phyloP scores from a whole-genome alignment of 1,140 invertebrate genomes.

The Aphaenogaster rudis region DNA sequence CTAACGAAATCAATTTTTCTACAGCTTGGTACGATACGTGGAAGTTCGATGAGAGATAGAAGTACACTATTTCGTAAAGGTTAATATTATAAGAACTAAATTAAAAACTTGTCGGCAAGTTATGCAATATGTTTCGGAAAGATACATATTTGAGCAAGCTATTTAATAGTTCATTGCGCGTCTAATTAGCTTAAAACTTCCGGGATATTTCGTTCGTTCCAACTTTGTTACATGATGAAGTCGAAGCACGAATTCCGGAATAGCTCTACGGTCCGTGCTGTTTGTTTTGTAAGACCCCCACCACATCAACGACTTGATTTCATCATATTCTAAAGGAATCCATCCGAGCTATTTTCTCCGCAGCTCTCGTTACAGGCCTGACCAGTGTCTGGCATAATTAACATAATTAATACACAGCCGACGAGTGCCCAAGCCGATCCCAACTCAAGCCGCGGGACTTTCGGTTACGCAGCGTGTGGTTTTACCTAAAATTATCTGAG shows the following conservation, averaged over 20 bases:
- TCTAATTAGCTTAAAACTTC: slow-evolving; percentile 11
- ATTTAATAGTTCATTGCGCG: not conserved
- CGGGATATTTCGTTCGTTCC: not conserved
- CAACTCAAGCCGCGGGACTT: slow-evolving; percentile 70
- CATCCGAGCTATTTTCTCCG: slow-evolving; percentile 15
- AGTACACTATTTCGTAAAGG: not conserved
- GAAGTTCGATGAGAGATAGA: not conserved
- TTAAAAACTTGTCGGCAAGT: not conserved
- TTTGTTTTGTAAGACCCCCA: not conserved
- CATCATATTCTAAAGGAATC: slow-evolving; percentile 4
- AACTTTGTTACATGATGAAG: slow-evolving; percentile 12
- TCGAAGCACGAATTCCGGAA: not conserved
- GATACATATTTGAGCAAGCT: not conserved
- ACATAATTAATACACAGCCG: slow-evolving; percentile 76
- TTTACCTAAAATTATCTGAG: slow-evolving; percentile 76
- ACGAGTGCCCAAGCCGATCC: slow-evolving; percentile 79
- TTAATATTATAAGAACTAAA: not conserved
- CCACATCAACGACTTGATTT: slow-evolving; percentile 16
- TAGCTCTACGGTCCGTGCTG: not conserved
- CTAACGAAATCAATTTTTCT: slow-evolving; percentile 29
- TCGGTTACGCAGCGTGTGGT: slow-evolving; percentile 78
- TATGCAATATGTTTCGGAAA: not conserved
- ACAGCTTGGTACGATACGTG: not conserved
- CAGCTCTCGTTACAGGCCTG: slow-evolving; percentile 1
- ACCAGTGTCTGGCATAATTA: slow-evolving; percentile 66